Evolutionary conservation across 1,140 invertebrate species (phyloP).

Genomic region (Physella acuta): DNA sequence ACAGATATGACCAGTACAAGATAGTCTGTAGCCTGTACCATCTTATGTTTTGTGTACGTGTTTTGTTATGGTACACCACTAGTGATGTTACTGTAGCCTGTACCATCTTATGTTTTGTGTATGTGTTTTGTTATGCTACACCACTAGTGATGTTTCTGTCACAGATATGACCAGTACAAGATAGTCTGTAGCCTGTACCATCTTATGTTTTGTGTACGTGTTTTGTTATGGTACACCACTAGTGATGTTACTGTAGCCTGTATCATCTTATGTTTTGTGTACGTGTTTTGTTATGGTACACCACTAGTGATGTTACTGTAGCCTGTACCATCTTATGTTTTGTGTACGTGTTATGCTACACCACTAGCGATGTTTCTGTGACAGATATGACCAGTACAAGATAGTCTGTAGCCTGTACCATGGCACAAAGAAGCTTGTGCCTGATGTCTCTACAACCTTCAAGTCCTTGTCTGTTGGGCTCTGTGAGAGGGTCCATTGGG

Average conservation of each 20-base stretch:
- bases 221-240: conserved; percentile 68
- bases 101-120: conserved; percentile 66
- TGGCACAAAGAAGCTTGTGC: conserved; percentile 70
- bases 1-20: conserved; percentile 77
- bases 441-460: conserved; percentile 36
- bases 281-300: too few species aligned
- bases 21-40: conserved; percentile 83
- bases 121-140: background rate
- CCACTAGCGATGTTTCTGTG: too few species aligned
- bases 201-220: too few species aligned
- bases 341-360: background rate
- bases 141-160: too few species aligned
- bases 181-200: conserved; percentile 83
- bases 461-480: conserved; percentile 69
- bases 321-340: background rate
- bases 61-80: conserved; percentile 68
- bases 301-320: too few species aligned
- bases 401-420: conserved; percentile 83
- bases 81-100: conserved; percentile 35
- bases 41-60: too few species aligned
- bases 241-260: conserved; percentile 35
- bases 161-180: conserved; percentile 77
- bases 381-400: conserved; percentile 77
- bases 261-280: conserved; percentile 65
- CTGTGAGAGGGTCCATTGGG: conserved; percentile 79